phyloP scores from a whole-genome alignment of 23 tunicate species.

The Ciona savignyi region DNA sequence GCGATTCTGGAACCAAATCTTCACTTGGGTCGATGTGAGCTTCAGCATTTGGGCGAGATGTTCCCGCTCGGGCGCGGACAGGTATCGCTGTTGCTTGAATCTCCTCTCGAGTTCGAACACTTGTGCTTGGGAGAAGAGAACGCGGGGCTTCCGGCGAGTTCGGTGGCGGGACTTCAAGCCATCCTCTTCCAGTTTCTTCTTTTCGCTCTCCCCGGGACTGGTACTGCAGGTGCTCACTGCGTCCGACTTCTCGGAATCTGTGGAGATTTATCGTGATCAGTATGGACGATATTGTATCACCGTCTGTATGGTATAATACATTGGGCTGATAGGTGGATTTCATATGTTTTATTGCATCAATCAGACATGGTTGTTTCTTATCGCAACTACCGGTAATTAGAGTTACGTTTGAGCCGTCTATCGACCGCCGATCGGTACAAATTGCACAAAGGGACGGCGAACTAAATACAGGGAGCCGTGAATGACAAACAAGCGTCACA shows the following conservation, averaged over 20 bases:
- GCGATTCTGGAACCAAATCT: slow-evolving; percentile 98
- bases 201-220: slow-evolving; percentile 47
- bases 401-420: too few species aligned
- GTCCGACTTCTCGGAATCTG: slow-evolving; percentile 84
- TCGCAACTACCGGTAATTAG: too few species aligned
- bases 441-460: too few species aligned
- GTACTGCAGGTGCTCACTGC: slow-evolving; percentile 64
- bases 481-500: too few species aligned
- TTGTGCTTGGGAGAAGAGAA: slow-evolving; percentile 92
- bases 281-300: too few species aligned
- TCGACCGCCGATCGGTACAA: too few species aligned
- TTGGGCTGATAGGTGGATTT: too few species aligned
- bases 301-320: too few species aligned
- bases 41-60: slow-evolving; percentile 86
- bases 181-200: slow-evolving; percentile 47
- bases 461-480: too few species aligned
- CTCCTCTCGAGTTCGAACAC: slow-evolving; percentile 91
- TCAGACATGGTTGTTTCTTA: too few species aligned
- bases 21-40: slow-evolving; percentile 97
- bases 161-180: slow-evolving; percentile 59
- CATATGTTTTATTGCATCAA: too few species aligned
- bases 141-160: slow-evolving; percentile 88
- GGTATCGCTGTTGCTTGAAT: slow-evolving; percentile 90
- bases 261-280: too few species aligned
- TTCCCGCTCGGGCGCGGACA: slow-evolving; percentile 97